phyloP scores from a whole-genome alignment of 2,888 invertebrate species.

The Sisyra nigra region DNA sequence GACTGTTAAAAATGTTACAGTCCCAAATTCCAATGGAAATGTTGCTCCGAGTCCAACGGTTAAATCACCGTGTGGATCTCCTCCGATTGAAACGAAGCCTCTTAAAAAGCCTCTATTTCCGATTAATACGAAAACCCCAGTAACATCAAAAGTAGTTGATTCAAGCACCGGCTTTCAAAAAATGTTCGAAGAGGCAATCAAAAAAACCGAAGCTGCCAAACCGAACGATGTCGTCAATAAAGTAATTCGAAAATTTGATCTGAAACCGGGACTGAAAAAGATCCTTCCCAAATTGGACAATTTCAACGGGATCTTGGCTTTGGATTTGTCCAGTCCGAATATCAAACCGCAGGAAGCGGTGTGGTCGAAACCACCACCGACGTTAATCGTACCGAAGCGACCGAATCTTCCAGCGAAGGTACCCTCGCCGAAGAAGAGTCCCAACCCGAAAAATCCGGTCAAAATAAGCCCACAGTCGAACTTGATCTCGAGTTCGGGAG shows the following conservation, averaged over 20 bases:
- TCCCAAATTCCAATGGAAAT: not conserved
- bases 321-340: constrained; percentile 6
- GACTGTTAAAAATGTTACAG: too few relatives aligned
- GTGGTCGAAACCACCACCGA: not conserved
- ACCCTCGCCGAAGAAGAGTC: not conserved
- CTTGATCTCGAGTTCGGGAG: constrained; percentile 4
- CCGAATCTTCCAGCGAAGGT: not conserved
- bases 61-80: too few relatives aligned
- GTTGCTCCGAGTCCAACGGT: not conserved
- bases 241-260: constrained; percentile 9
- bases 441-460: not conserved
- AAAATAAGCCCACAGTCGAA: constrained; percentile 7
- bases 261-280: constrained; percentile 2
- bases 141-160: constrained; percentile 3
- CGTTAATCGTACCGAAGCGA: constrained; percentile 1
- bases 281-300: not conserved
- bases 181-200: constrained; percentile 28
- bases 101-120: too few relatives aligned
- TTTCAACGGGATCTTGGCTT: not conserved
- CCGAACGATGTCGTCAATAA: constrained; percentile 3
- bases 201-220: constrained; percentile 15
- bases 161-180: constrained; percentile 23
- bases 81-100: too few relatives aligned
- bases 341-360: not conserved
- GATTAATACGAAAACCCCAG: not conserved